These are phyloP conservation scores for Scomberomorus guttatus DNA, from an alignment of 2,797 vertebrate species.

Conservation along the genomic window DNA sequence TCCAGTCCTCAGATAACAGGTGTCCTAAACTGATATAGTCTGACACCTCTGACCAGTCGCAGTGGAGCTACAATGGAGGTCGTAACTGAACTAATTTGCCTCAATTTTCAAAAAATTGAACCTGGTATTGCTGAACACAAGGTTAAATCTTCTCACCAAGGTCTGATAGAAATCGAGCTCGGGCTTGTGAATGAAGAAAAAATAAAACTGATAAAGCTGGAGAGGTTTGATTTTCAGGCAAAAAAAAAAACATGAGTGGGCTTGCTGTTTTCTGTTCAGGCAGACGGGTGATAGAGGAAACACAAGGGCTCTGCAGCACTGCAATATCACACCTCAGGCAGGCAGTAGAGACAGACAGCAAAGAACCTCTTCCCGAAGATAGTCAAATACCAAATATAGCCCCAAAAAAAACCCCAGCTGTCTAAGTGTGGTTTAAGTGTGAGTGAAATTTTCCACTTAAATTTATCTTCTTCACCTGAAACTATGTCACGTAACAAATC, in stretches of 20 bases:
- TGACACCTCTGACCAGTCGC: slow-evolving; percentile 11
- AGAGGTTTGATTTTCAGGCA: background rate
- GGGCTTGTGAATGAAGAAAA: background rate
- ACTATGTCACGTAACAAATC: background rate
- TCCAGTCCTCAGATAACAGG: slow-evolving; percentile 58
- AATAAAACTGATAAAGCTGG: background rate
- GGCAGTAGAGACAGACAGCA: background rate
- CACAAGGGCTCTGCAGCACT: background rate
- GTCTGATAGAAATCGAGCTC: background rate
- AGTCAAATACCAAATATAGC: slow-evolving; percentile 4
- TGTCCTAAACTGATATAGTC: slow-evolving; percentile 30
- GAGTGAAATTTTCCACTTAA: slow-evolving; percentile 16
- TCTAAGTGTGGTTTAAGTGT: slow-evolving; percentile 4
- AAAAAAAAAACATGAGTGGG: slow-evolving; percentile 13
- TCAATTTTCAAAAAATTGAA: slow-evolving; percentile 8
- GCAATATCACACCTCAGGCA: slow-evolving; percentile 33
- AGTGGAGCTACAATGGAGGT: slow-evolving; percentile 10
- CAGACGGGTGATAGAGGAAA: slow-evolving; percentile 31
- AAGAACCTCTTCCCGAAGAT: background rate
- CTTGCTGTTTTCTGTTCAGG: slow-evolving; percentile 26
- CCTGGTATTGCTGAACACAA: background rate
- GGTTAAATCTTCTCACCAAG: background rate
- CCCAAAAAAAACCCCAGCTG: background rate
- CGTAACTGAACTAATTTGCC: slow-evolving; percentile 7
- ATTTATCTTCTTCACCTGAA: background rate